Base-by-base conservation (phyloP, 1,140 invertebrate genomes). In the Drosophila grimshawi region DNA sequence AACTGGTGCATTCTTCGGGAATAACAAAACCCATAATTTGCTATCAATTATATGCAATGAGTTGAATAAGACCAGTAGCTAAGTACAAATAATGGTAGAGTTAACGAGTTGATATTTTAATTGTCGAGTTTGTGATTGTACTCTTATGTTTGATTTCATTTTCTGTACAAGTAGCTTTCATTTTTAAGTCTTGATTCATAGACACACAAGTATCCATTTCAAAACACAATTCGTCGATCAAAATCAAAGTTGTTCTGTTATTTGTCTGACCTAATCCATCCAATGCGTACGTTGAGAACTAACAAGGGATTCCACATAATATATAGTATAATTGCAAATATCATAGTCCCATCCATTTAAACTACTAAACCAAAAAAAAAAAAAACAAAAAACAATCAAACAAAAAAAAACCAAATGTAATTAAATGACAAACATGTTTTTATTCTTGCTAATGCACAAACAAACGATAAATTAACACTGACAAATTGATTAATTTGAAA, bases 371-470 rank as follows among this genome's bases (percentile, higher is more conserved):
- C 51, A 61, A 30, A 43, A 49, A 67, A 55, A 39, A 72, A 67
- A 8, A 43, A 11, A n/a, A 5, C n/a, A 43, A n/a, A 43, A 10
- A 33, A 33, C 3, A 33, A 33, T 2, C 3, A 33, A 33, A 33
- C 3, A 33, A 33, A 41, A 41, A 4, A 2, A 41, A 43, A 43
- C 10, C 39, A 43, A 60, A 53, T 39, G 53, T 53, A 59, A 66
- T 68, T 69, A 69, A 75, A 69, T 62, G 10, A 69, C 65, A 75
- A 64, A 71, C 39, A 76, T 71, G 70, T 27, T 75, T 64, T 76
- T 76, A 71, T 64, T 71, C 60, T 76, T 76, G 56, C 62, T 71
- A 70, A 61, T 67, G 46, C 46, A 76, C 45, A 60, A 61, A 48
- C 48, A 59, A 70, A 71, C 59, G 57, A 46, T 57, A 60, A 46